These are phyloP conservation scores for Amphipyra tragopoginis DNA, from an alignment of 2,888 invertebrate genomes.

Conservation along the genomic window DNA sequence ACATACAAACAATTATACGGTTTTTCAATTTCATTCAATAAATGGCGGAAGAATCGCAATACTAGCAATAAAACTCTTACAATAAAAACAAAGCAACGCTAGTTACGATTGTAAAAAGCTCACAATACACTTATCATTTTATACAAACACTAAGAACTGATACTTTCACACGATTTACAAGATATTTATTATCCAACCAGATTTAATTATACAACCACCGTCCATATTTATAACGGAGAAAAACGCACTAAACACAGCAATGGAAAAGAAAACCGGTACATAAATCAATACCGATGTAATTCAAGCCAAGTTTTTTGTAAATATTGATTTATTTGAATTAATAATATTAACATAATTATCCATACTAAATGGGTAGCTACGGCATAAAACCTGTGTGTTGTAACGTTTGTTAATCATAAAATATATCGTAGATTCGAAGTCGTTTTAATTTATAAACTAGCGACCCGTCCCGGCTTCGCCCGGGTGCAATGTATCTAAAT, in stretches of 20 bases:
- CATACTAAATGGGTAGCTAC: background rate
- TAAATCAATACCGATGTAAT: constrained; percentile 17
- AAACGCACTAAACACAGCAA: background rate
- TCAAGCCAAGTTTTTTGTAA: constrained; percentile 5
- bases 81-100: too few relatives aligned
- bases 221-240: constrained; percentile 14
- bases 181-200: constrained; percentile 16
- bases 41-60: too few relatives aligned
- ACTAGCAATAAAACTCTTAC: too few relatives aligned
- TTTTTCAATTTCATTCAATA: too few relatives aligned
- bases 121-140: background rate
- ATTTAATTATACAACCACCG: constrained; percentile 5
- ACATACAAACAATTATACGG: too few relatives aligned
- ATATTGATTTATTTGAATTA: constrained; percentile 31
- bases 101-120: background rate
- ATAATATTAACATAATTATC: constrained; percentile 29
- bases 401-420: background rate
- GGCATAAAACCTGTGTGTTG: background rate
- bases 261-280: constrained; percentile 10
- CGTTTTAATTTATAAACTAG: too few relatives aligned
- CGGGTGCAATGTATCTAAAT: too few relatives aligned
- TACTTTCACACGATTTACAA: constrained; percentile 20
- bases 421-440: background rate
- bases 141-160: background rate
- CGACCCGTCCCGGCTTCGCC: too few relatives aligned